Percentiles rank a stretch among this genome's conserved stretches.
phyloP scores from a whole-genome alignment of 2,888 invertebrate species.

The Artemia sinica region DNA sequence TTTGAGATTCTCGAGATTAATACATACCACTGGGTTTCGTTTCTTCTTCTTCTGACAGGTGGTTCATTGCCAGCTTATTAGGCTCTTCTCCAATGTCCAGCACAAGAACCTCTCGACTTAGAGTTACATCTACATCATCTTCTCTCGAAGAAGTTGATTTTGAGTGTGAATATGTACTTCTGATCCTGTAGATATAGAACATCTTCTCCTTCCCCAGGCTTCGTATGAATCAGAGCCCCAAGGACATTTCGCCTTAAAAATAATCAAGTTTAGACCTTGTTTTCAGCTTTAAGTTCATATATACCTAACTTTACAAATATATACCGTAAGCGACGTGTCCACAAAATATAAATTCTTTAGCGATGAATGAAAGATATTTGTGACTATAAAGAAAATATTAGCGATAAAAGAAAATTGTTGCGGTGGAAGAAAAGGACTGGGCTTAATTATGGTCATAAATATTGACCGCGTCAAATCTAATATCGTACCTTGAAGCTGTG shows the following conservation, averaged over 20 bases:
- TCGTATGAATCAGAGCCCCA: slow-evolving; percentile 76
- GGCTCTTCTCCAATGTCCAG: slow-evolving; percentile 74
- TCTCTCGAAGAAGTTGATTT: slow-evolving; percentile 38
- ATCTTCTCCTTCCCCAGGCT: slow-evolving; percentile 75
- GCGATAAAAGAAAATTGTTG: no score
- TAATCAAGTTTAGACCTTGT: no score
- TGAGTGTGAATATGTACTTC: slow-evolving; percentile 38
- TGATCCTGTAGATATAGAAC: slow-evolving; percentile 39
- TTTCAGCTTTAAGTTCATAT: no score
- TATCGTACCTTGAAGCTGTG: no score
- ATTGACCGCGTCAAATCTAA: no score
- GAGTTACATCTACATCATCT: slow-evolving; percentile 63
- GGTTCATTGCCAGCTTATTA: slow-evolving; percentile 27
- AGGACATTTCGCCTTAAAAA: slow-evolving; percentile 60
- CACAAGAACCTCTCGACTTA: slow-evolving; percentile 82
- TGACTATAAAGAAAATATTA: no score
- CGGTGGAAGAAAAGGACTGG: no score
- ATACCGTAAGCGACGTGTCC: no score
- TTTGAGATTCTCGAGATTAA: background rate
- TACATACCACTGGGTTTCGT: slow-evolving; percentile 3
- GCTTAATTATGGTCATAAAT: no score
- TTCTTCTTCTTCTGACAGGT: slow-evolving; percentile 23
- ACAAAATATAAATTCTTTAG: no score
- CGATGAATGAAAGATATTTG: no score
- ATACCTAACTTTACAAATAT: no score